phyloP scores from a whole-genome alignment of 2,888 invertebrate genomes.

The Cheilosia variabilis region DNA sequence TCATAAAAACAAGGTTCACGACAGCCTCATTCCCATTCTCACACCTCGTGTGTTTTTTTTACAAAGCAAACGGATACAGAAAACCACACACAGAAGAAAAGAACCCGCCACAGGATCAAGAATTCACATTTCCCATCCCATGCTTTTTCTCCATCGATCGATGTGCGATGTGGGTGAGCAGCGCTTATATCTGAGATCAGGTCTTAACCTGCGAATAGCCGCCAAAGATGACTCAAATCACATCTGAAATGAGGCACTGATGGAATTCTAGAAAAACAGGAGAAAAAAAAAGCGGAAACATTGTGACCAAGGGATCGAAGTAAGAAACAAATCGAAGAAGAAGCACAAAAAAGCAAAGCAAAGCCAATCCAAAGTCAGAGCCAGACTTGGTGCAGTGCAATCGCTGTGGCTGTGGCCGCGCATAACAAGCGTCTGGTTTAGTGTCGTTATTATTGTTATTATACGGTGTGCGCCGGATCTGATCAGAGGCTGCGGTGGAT shows the following conservation, averaged over 20 bases:
- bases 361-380: conserved; percentile 56
- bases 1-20: conserved; percentile 56
- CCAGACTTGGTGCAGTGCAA: conserved; percentile 32
- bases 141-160: conserved; percentile 10
- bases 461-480: conserved; percentile 70
- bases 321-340: conserved; percentile 54
- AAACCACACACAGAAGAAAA: conserved; percentile 1
- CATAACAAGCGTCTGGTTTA: conserved; percentile 75
- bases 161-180: conserved; percentile 70
- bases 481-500: conserved; percentile 74
- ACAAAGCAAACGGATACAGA: conserved; percentile 12
- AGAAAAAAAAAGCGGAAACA: not conserved
- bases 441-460: conserved; percentile 75
- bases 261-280: conserved; percentile 27
- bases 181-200: conserved; percentile 30
- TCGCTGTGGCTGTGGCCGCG: conserved; percentile 55
- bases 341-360: conserved; percentile 24
- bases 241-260: conserved; percentile 14
- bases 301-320: conserved; percentile 42
- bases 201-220: conserved; percentile 39
- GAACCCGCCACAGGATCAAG: conserved; percentile 43
- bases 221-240: conserved; percentile 61
- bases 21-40: conserved; percentile 59
- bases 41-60: conserved; percentile 42
- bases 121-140: conserved; percentile 43